Base-by-base conservation (phyloP, 2,888 invertebrate genomes). In the Hirtodrosophila cameraria region DNA sequence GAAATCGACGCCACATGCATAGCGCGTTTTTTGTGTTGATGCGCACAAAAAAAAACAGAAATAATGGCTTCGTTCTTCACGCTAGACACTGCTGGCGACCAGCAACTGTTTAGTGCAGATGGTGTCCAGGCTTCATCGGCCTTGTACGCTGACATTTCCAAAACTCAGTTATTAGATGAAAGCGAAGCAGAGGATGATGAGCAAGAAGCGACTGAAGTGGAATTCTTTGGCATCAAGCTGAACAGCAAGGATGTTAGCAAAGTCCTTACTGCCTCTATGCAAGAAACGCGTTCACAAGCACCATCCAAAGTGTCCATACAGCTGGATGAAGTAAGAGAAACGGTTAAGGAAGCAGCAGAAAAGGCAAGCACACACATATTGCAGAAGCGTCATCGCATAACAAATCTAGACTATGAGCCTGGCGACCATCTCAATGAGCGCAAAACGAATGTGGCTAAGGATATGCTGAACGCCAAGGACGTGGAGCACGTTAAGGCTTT, bases 401-500 rank as follows among this genome's bases (percentile, higher is more conserved):
- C 39, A 3, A 69, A 86, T 13, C 33, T 88, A 18, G 9, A 55
- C 3, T 50, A 3, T 13, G 63, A 66, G 66, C 43, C 49, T 0
- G n/a, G n/a, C n/a, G 64, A 65, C 3, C 57, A 53, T 28, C 36
- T 59, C 6, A 41, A 18, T 9, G 42, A 55, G 7, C 63, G 64
- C 0, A 67, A 54, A 30, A 18, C 77, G 7, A 79, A 88, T 58
- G 57, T 89, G 1, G 61, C 61, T 2, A 60, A 77, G 9, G 81
- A 86, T 62, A 62, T 90, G 71, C 33, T 67, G 16, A 60, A 52
- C 8, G 72, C 83, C 0, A 72, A 72, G 9, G 31, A 92, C 88
- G 95, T 55, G 77, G 95, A 95, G 79, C 92, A 94, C 75, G 90
- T 94, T 2, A 73, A 87, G 9, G 76, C 75, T 2, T 15, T 89